Conservation (phyloP, 2,888 invertebrate genomes). For the Halictus quadricinctus region DNA sequence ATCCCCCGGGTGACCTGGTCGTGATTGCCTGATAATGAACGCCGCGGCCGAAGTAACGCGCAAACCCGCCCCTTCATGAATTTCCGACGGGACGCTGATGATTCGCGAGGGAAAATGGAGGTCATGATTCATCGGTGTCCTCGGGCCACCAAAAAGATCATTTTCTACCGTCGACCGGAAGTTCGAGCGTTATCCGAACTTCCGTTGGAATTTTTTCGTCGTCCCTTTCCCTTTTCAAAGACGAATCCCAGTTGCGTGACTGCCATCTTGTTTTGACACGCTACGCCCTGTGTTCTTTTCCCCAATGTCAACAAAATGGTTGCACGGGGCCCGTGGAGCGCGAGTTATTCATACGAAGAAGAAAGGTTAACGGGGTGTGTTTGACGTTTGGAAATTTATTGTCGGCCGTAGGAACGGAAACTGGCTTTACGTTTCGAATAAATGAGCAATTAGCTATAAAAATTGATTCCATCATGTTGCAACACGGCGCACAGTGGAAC, state of each 20-base stretch:
- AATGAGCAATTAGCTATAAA: background rate
- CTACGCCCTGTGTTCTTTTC: background rate
- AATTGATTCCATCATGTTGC: background rate
- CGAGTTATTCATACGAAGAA: background rate
- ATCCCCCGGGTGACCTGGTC: slow-evolving; percentile 27
- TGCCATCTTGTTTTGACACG: background rate
- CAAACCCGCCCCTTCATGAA: slow-evolving; percentile 23
- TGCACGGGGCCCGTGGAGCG: background rate
- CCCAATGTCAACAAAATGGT: background rate
- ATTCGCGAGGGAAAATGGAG: slow-evolving; percentile 20
- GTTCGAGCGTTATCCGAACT: background rate
- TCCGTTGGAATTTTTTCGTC: background rate
- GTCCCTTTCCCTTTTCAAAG: background rate
- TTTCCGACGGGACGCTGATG: slow-evolving; percentile 22
- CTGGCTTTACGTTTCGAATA: background rate
- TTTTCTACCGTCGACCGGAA: background rate
- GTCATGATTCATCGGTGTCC: slow-evolving; percentile 9
- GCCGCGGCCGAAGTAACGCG: slow-evolving; percentile 35
- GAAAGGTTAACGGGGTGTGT: background rate
- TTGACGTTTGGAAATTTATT: background rate
- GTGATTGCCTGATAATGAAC: slow-evolving; percentile 38
- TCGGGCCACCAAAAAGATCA: background rate
- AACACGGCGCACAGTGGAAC: background rate
- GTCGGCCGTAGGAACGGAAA: background rate
- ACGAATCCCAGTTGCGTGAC: background rate